Evolutionary conservation across 1,140 invertebrate species (phyloP), one percentile per base, ranked within the genome.

Genomic region (Macrobrachium nipponense): DNA sequence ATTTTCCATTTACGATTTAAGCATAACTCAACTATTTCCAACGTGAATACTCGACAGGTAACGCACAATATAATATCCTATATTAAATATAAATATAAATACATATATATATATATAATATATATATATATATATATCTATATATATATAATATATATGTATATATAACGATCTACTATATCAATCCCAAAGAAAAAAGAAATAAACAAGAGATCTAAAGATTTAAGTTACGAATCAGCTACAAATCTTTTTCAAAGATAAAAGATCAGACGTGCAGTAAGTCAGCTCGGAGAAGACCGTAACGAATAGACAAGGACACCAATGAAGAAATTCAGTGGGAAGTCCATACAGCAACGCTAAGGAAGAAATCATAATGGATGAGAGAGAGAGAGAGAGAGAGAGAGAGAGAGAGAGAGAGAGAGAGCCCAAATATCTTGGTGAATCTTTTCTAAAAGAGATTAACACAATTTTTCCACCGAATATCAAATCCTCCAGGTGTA

Each of bases 311-410:
- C 20, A 76, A 58, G 18, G 36, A 76, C 44, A 76, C 44, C 20
- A 36, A 76, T 44, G 20, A 58, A 51, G 43, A 18, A 36, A 36
- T 36, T 36, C 27, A 36, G 27, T 36, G 27, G 27, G 27, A 36
- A 36, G 27, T 36, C 27, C 27, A 36, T 36, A 36, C 27, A 36
- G 27, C 27, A 36, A 36, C 27, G 4, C 1, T 2, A 4, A 36
- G 27, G 27, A 36, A 36, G 4, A 36, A 36, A 4, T 36, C 27
- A 36, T 36, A 36, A 36, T 36, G 44, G 17, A 36, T 43, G 43
- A 76, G 73, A 76, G 73, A 76, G 73, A 76, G 73, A 76, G 73
- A 76, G 73, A 76, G 73, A 76, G 73, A 76, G 73, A 76, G 73
- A 76, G 73, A 76, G 73, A 76, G 73, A 76, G 73, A 76, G 73